Evolutionary conservation across 1,140 invertebrate species (phyloP).

Genomic region (Brachionus paranguensis): DNA sequence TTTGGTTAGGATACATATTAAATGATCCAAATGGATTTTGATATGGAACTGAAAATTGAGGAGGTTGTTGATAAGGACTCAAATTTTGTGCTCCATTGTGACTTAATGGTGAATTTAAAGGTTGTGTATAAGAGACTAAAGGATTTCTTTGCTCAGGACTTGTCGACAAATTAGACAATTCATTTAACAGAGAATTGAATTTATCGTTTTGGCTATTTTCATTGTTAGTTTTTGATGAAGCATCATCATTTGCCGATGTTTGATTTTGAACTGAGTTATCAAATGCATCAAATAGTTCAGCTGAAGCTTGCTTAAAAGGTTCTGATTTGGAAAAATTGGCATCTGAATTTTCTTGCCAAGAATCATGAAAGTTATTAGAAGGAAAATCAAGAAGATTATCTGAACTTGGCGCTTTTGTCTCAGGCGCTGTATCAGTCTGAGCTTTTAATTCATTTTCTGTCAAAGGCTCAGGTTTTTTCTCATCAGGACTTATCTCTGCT

Average conservation of each 20-base stretch:
- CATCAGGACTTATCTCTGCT: not conserved
- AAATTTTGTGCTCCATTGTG: not conserved
- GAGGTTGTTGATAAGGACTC: not conserved
- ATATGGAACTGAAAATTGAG: not conserved
- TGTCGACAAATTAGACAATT: not conserved
- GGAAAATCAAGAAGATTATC: conserved; percentile 2
- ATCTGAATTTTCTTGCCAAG: not conserved
- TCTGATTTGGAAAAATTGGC: not conserved
- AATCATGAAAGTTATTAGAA: not conserved
- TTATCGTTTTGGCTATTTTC: not conserved
- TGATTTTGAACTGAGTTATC: not conserved
- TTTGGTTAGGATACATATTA: not conserved
- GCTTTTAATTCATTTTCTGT: not conserved
- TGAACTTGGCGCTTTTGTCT: not conserved
- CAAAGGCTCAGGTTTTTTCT: not conserved
- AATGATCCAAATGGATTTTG: not conserved
- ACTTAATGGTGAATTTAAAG: not conserved
- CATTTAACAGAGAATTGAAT: not conserved
- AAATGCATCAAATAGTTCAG: not conserved
- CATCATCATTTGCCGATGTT: not conserved
- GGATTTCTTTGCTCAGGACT: not conserved
- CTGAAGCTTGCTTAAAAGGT: not conserved
- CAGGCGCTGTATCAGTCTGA: not conserved
- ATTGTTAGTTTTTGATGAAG: not conserved
- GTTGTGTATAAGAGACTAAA: not conserved